These are phyloP conservation scores for Apus apus DNA, from an alignment of 2,113 vertebrate species.

Conservation along the genomic window DNA sequence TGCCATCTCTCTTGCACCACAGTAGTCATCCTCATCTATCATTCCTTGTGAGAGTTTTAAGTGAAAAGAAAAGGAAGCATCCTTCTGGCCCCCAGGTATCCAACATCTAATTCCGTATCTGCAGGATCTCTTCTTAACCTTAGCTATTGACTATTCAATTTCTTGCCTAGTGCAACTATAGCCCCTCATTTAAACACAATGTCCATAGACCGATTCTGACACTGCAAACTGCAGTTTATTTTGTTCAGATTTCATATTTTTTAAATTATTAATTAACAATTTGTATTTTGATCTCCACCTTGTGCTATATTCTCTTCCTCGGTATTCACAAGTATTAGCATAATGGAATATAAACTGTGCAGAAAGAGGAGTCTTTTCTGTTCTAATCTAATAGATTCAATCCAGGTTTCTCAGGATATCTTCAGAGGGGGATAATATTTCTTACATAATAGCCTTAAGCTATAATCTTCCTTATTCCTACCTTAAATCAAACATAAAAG, in stretches of 20 bases:
- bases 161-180: background rate
- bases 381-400: background rate
- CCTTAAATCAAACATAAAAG: constrained; percentile 50
- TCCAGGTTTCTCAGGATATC: background rate
- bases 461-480: constrained; percentile 12
- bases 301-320: background rate
- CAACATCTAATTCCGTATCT: background rate
- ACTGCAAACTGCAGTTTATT: background rate
- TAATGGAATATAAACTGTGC: background rate
- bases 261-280: background rate
- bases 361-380: background rate
- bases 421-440: background rate
- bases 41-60: background rate
- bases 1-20: background rate
- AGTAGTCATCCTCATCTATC: background rate
- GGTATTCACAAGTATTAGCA: background rate
- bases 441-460: background rate
- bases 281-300: background rate
- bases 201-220: background rate
- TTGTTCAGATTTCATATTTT: background rate
- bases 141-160: background rate
- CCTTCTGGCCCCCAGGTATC: background rate
- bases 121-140: background rate
- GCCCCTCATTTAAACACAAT: background rate
- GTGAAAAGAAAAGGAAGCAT: background rate